These are phyloP conservation scores for Clangula hyemalis DNA, from an alignment of 2,797 vertebrate species.

Conservation along the genomic window DNA sequence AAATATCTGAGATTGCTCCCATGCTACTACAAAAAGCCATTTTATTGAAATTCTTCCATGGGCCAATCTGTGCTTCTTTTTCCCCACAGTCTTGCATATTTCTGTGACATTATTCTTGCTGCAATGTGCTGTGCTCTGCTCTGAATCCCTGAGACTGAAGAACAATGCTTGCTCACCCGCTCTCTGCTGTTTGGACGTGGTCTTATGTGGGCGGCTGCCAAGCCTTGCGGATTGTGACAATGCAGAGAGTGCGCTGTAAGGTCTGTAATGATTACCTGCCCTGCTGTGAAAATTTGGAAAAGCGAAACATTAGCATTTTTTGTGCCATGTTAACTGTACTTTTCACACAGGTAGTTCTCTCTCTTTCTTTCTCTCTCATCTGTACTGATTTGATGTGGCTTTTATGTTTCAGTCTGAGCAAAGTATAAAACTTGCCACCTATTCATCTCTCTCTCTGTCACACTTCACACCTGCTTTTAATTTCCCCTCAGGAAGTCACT, in stretches of 20 bases:
- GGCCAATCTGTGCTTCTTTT: fast-evolving
- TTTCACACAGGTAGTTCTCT: not conserved
- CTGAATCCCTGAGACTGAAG: not conserved
- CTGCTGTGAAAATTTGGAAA: not conserved
- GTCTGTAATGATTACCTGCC: not conserved
- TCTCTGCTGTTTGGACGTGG: not conserved
- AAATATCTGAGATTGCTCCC: not conserved
- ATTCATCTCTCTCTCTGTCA: not conserved
- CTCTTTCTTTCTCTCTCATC: not conserved
- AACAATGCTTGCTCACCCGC: not conserved
- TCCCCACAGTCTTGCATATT: not conserved
- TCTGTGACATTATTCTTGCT: not conserved
- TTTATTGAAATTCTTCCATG: not conserved
- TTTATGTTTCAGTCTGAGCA: not conserved
- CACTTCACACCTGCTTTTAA: not conserved
- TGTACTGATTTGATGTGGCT: not conserved
- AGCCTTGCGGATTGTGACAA: not conserved
- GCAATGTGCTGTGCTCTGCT: not conserved
- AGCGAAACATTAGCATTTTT: not conserved
- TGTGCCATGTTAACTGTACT: not conserved
- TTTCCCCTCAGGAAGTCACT: not conserved
- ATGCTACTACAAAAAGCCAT: not conserved
- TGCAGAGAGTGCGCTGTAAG: not conserved
- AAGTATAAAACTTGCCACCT: not conserved
- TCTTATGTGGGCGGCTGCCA: not conserved